These are phyloP conservation scores for Echinarachnius parma DNA, from an alignment of 53 echinoderm and acorn worm species.

Conservation along the genomic window DNA sequence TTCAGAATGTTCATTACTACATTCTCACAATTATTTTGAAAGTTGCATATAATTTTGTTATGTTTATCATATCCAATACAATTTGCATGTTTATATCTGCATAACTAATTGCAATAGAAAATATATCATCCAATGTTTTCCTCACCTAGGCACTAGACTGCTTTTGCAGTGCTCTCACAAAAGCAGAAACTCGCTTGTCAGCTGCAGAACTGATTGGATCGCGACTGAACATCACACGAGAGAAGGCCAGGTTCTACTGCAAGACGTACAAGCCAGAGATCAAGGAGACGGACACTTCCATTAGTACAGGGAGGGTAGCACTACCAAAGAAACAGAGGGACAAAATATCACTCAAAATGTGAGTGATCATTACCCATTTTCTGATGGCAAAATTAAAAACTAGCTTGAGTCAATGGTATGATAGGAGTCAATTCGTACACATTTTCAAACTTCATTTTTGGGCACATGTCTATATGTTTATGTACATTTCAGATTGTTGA, in stretches of 20 bases:
- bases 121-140: no score
- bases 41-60: no score
- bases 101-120: background rate
- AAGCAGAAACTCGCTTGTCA: slow-evolving; percentile 57
- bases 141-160: slow-evolving; percentile 77
- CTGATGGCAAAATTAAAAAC: no score
- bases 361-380: no score
- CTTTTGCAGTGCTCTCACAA: slow-evolving; percentile 75
- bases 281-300: slow-evolving; percentile 39
- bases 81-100: background rate
- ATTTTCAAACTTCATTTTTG: no score
- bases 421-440: no score
- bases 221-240: slow-evolving; percentile 68
- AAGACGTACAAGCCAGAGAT: slow-evolving; percentile 84
- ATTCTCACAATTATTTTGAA: no score
- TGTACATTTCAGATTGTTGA: no score
- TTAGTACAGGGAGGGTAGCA: slow-evolving; percentile 67
- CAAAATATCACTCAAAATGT: slow-evolving; percentile 46
- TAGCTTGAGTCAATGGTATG: no score
- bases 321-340: slow-evolving; percentile 60
- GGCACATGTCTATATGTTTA: no score
- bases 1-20: no score
- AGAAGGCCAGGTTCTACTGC: slow-evolving; percentile 76
- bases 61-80: no score
- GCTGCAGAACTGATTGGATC: slow-evolving; percentile 78